phyloP scores from a whole-genome alignment of 2,113 vertebrate species.

The Ammodytes dubius region DNA sequence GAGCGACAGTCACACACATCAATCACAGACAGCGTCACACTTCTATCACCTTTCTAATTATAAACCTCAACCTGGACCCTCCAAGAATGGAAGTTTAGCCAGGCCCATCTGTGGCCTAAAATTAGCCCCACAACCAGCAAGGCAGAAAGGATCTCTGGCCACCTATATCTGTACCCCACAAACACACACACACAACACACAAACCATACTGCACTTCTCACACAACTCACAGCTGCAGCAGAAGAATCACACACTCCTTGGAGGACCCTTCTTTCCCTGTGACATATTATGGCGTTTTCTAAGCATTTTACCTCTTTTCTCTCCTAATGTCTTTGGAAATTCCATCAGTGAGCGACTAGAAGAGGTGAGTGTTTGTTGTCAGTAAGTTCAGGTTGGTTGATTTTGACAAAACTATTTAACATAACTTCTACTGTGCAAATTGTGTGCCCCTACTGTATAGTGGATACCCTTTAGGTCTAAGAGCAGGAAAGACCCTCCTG shows the following conservation, averaged over 20 bases:
- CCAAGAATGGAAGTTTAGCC: slow-evolving; percentile 94
- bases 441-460: background rate
- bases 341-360: background rate
- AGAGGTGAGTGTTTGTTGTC: slow-evolving; percentile 50
- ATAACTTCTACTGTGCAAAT: background rate
- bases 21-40: slow-evolving; percentile 71
- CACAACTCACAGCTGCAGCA: slow-evolving; percentile 47
- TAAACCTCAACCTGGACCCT: slow-evolving; percentile 83
- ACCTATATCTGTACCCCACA: slow-evolving; percentile 18
- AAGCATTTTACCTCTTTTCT: slow-evolving; percentile 7
- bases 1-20: slow-evolving; percentile 19
- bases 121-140: slow-evolving; percentile 81
- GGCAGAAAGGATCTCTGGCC: slow-evolving; percentile 47
- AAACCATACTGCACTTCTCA: slow-evolving; percentile 45
- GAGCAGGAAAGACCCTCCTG: background rate
- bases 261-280: slow-evolving; percentile 27
- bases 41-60: slow-evolving; percentile 90
- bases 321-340: slow-evolving; percentile 18
- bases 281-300: slow-evolving; percentile 33
- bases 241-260: slow-evolving; percentile 55
- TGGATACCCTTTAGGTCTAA: background rate
- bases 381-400: background rate
- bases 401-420: background rate
- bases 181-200: slow-evolving; percentile 41
- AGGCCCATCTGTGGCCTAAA: slow-evolving; percentile 89